These are phyloP conservation scores for Macropus fuliginosus DNA, from an alignment of 2,797 vertebrate species.

Conservation along the genomic window DNA sequence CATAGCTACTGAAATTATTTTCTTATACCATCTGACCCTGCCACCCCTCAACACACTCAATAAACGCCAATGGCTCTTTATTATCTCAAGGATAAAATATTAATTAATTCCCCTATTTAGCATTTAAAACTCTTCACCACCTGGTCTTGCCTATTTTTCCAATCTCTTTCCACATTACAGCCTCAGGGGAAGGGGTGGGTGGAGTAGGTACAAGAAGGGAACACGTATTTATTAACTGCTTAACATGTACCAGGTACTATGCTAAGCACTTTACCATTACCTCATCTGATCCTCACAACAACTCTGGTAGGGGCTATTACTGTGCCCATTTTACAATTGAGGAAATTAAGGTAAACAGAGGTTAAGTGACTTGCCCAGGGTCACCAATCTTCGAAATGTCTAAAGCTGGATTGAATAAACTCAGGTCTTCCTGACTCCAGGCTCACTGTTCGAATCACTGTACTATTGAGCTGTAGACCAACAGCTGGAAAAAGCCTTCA, in stretches of 20 bases:
- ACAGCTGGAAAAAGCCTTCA: not conserved
- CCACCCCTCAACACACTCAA: not conserved
- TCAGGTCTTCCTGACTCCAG: not conserved
- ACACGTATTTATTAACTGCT: not conserved
- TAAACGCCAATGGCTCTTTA: not conserved
- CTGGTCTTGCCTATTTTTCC: not conserved
- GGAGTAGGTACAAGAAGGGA: not conserved
- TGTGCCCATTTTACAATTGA: not conserved
- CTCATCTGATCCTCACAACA: not conserved
- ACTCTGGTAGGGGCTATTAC: not conserved
- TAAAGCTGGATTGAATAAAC: not conserved
- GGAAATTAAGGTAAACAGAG: not conserved
- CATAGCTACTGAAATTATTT: not conserved
- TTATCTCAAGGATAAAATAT: not conserved
- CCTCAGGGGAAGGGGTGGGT: not conserved
- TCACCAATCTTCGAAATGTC: not conserved
- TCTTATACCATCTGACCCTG: not conserved
- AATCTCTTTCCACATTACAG: not conserved
- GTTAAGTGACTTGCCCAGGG: not conserved
- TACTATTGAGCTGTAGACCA: not conserved
- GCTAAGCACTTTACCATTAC: not conserved
- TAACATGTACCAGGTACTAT: not conserved
- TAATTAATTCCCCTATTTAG: not conserved
- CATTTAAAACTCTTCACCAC: not conserved
- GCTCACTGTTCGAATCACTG: not conserved